A percentile compares a stretch with the other conserved stretches of the same genome.
These are phyloP conservation scores for Coturnix japonica DNA, from an alignment of 2,113 vertebrate genomes.

Conservation along the genomic window DNA sequence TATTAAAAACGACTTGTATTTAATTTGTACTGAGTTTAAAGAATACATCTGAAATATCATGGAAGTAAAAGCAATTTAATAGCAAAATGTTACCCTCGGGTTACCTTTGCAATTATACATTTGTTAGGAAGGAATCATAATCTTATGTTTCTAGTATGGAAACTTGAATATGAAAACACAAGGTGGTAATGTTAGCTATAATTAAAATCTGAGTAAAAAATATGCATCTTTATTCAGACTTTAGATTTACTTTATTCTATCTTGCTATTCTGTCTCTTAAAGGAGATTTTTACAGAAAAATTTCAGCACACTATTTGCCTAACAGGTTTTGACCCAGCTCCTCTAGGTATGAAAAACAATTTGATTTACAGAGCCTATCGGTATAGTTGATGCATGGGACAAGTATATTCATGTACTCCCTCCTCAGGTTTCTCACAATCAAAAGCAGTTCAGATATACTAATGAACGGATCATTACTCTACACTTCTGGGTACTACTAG, in stretches of 20 bases:
- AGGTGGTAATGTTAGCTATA: background rate
- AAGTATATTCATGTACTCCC: background rate
- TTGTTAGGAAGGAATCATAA: background rate
- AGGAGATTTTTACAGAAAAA: background rate
- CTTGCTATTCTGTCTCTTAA: fast-evolving
- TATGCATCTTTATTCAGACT: background rate
- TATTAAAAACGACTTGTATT: background rate
- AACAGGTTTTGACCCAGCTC: background rate
- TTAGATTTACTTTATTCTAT: background rate
- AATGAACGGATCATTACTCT: background rate
- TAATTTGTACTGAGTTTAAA: background rate
- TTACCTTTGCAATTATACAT: background rate
- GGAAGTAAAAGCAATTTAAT: background rate
- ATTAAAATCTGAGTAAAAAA: background rate
- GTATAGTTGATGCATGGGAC: background rate
- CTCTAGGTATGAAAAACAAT: background rate
- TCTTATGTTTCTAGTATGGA: background rate
- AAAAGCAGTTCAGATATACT: background rate
- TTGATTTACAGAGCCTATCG: background rate
- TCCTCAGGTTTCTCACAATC: background rate
- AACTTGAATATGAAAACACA: background rate
- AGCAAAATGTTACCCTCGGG: background rate
- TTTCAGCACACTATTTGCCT: background rate
- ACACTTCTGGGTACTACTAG: background rate
- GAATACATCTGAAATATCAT: background rate